Percentiles rank a stretch among this genome's conserved stretches.
Conservation (phyloP, 2,113 vertebrate genomes). For the Morphnarchus princeps region DNA sequence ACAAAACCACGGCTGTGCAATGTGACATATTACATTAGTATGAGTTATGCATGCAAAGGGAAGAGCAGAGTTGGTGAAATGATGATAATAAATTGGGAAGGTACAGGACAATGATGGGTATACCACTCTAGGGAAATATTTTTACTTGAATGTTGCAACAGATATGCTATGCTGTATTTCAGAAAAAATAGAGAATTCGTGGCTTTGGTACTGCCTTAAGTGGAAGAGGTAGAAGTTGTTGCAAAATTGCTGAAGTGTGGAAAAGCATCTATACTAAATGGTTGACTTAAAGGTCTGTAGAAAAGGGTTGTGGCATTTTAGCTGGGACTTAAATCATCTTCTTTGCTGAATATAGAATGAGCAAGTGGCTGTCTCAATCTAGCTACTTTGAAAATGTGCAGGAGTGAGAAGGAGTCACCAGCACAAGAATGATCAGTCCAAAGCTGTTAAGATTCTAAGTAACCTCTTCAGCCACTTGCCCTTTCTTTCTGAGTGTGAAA, state of each 20-base stretch:
- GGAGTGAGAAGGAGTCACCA: background rate
- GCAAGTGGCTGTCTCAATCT: background rate
- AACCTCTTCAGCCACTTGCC: background rate
- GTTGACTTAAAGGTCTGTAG: background rate
- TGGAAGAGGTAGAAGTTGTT: background rate
- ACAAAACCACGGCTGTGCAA: background rate
- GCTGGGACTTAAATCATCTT: background rate
- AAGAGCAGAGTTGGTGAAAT: background rate
- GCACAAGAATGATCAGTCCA: background rate
- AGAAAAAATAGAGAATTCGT: background rate
- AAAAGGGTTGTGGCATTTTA: background rate
- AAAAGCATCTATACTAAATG: background rate
- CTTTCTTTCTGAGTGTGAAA: background rate
- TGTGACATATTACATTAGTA: background rate
- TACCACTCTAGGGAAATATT: background rate
- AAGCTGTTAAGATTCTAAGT: background rate
- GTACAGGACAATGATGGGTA: background rate
- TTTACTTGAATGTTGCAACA: background rate
- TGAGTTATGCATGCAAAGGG: background rate
- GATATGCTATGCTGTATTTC: background rate
- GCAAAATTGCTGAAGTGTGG: background rate
- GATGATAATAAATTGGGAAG: background rate
- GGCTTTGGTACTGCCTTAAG: background rate
- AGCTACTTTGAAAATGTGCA: background rate
- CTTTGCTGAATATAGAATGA: background rate